Evolutionary conservation across 2,888 invertebrate species (phyloP), one percentile per base, ranked within the genome.

Genomic region (Drosophila engyochracea): DNA sequence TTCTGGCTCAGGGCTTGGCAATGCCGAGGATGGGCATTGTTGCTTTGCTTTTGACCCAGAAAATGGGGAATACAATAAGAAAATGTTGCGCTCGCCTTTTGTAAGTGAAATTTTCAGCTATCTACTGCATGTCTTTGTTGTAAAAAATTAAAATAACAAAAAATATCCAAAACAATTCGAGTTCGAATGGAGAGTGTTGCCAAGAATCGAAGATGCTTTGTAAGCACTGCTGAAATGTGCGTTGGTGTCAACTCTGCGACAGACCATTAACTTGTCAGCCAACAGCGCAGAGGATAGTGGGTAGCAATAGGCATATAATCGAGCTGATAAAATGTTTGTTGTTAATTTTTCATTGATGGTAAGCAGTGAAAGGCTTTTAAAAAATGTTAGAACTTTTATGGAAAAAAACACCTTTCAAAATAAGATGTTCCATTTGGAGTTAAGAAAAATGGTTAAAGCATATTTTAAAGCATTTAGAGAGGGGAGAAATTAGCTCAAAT

Each of bases 1-100:
- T 63, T 55, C 16, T 63, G 52, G 68, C 37, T 30, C 63, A 77
- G 79, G 83, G 85, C 85, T 89, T 87, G 85, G 89, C 85, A 41
- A 10, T 64, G 80, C 71, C 82, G 90, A 90, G 91, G 91, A 87
- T 87, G 91, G 83, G 79, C 89, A 69, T 84, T 75, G 65, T 81
- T 81, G 68, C 57, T 59, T 80, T 81, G 75, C 91, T 76, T 84
- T 84, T 90, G 91, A 87, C 85, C 85, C 76, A 86, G 83, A 88
- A 85, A 83, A 80, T 64, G 69, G 74, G 70, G 80, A 89, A 87
- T 74, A 90, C 89, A 86, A 87, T 90, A 83, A 90, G 86, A 90
- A 90, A 87, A 90, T 89, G 76, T 80, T 82, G 76, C 67, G 86
- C 71, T 89, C 74, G 77, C 79, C 87, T 87, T 68, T 89, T 90